phyloP scores from a whole-genome alignment of 1,140 invertebrate genomes.

The Brachionus angularis region DNA sequence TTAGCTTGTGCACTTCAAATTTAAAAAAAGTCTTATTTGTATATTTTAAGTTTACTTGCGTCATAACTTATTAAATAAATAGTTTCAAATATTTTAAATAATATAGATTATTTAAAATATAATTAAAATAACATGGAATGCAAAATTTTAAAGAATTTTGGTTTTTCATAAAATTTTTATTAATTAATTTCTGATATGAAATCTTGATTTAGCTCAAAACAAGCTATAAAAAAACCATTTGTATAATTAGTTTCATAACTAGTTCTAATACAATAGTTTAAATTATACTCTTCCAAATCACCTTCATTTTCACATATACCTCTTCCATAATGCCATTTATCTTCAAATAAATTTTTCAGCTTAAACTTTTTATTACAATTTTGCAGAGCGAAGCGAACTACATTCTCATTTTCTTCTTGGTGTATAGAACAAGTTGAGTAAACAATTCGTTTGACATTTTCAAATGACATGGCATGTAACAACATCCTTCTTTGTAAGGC shows the following conservation, averaged over 20 bases:
- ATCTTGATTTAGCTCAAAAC: constrained; percentile 24
- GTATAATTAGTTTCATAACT: constrained; percentile 34
- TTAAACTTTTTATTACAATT: constrained; percentile 35
- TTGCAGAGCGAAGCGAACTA: constrained; percentile 28
- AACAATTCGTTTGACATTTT: constrained; percentile 74
- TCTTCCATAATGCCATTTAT: constrained; percentile 27
- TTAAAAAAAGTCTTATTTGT: too few species aligned
- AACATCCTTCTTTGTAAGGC: constrained; percentile 79
- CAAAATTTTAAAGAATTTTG: too few species aligned
- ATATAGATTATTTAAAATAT: too few species aligned
- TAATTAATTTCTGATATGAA: too few species aligned
- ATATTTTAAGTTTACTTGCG: too few species aligned
- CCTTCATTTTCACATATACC: constrained; percentile 4
- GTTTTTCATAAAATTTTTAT: too few species aligned
- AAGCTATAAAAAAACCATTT: constrained; percentile 38
- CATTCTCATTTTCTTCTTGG: constrained; percentile 85
- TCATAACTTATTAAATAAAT: too few species aligned
- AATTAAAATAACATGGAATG: too few species aligned
- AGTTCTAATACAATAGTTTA: constrained; percentile 37
- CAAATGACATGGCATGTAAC: constrained; percentile 78
- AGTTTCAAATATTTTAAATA: too few species aligned
- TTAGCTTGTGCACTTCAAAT: too few species aligned
- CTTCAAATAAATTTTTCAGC: constrained; percentile 26
- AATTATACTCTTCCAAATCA: constrained; percentile 2
- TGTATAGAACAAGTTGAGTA: constrained; percentile 91